Evolutionary conservation across 2,888 invertebrate species (phyloP).

Genomic region (Odontothrips loti): DNA sequence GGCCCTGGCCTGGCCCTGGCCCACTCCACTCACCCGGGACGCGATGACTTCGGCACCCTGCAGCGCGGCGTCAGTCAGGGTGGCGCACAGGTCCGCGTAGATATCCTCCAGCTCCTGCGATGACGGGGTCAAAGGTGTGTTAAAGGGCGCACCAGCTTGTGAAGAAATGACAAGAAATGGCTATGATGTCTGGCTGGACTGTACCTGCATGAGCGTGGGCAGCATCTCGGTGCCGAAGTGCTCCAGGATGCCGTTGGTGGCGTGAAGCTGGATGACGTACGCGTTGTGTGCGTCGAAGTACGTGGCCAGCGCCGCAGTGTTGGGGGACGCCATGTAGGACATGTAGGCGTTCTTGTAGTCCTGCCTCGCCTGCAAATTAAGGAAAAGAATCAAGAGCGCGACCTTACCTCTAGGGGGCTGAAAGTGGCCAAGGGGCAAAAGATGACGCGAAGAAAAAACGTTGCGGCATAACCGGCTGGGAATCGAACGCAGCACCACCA

Average conservation of each 20-base stretch:
- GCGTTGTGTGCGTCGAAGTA: constrained; percentile 91
- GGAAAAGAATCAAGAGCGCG: too few species aligned
- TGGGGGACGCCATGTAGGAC: constrained; percentile 66
- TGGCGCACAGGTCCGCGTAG: constrained; percentile 81
- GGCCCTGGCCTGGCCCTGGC: neutral
- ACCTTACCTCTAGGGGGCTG: too few species aligned
- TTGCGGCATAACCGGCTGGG: too few species aligned
- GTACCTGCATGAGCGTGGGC: constrained; percentile 78
- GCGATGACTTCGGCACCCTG: constrained; percentile 82
- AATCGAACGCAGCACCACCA: too few species aligned
- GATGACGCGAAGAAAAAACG: too few species aligned
- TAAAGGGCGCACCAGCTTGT: neutral
- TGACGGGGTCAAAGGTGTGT: constrained; percentile 43
- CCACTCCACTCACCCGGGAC: constrained; percentile 61
- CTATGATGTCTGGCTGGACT: neutral
- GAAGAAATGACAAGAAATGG: neutral
- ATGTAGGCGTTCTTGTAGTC: constrained; percentile 84
- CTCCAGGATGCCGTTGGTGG: constrained; percentile 89
- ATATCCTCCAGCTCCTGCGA: constrained; percentile 91
- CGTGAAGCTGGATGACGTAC: constrained; percentile 86
- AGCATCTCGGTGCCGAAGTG: constrained; percentile 81
- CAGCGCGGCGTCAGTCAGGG: constrained; percentile 80
- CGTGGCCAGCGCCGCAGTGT: constrained; percentile 53
- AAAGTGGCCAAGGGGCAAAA: too few species aligned
- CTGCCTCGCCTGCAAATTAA: constrained; percentile 66